Base-by-base conservation (phyloP, 2,797 vertebrate genomes). In the Liasis olivaceus region DNA sequence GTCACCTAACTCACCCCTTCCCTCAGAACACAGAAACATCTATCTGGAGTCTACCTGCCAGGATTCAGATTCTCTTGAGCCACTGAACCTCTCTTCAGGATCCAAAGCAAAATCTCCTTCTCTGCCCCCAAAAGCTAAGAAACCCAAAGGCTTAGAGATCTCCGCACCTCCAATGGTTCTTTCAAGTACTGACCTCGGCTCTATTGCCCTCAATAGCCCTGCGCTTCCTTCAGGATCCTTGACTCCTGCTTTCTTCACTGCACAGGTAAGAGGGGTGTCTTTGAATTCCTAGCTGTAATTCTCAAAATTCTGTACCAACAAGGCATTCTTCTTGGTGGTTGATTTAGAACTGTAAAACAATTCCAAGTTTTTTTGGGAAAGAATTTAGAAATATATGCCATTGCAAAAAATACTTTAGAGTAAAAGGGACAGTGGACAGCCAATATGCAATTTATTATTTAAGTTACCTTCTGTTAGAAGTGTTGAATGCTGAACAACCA, bases 71-170 rank as follows among this genome's bases (percentile, higher is more conserved):
- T 97, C 97, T 89, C 97, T 98, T 87, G 98, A 98, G 96, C 99
- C 99, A 92, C 98, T 99, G 97, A 99, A 99, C 97, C 98, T 99
- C 92, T 99, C 99, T 64, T 98, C 99, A 0, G 98, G 98, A 95
- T 98, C 98, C 97, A 98, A 99, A 97, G 97, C 98, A 96, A 98
- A 98, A 95, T 98, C 98, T 94, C 98, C 98, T 92, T 97, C 95
- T 96, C 98, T 98, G 94, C 98, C 98, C 89, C 98, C 98, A 95
- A 99, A 99, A 97, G 98, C 97, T 97, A 99, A 98, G 98, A 99
- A 99, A 95, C 99, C 99, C 97, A 99, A 99, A 98, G 98, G 98
- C 95, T 97, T 99, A 97, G 98, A 99, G 97, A 99, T 99, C 97
- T 98, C 98, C 0, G 97, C 98, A 3, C 98, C 98, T 0, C 98